These are phyloP conservation scores for Struthio camelus DNA, from an alignment of 2,113 vertebrate species.

Conservation along the genomic window DNA sequence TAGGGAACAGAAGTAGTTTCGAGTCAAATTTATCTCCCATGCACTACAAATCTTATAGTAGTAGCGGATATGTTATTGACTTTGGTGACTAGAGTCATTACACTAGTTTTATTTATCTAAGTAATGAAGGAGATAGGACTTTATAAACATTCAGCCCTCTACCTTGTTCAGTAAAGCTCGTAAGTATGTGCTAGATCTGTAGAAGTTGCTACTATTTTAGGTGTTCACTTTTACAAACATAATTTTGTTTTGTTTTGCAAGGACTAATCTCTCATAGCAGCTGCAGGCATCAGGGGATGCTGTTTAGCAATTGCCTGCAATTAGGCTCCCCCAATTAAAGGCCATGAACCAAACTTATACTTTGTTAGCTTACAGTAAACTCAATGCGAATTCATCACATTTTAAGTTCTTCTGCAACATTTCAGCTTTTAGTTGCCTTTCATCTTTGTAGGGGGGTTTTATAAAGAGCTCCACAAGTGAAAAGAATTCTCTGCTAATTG, in stretches of 20 bases:
- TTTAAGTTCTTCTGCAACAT: background rate
- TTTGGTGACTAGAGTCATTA: background rate
- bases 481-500: background rate
- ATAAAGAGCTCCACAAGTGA: background rate
- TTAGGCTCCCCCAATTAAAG: background rate
- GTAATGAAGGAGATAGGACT: too few relatives aligned
- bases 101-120: background rate
- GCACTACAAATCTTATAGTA: background rate
- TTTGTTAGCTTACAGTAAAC: background rate
- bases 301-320: accelerated
- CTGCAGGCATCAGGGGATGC: background rate
- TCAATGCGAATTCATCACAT: accelerated
- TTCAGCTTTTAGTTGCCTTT: background rate
- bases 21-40: background rate
- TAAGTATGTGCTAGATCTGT: accelerated
- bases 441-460: background rate
- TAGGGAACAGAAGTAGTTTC: background rate
- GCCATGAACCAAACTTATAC: background rate
- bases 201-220: background rate
- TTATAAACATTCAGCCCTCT: background rate
- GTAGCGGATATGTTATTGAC: background rate
- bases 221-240: accelerated
- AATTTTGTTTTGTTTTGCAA: background rate
- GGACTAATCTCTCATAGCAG: background rate
- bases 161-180: background rate